phyloP scores from a whole-genome alignment of 2,888 invertebrate genomes.

The Crossocerus cetratus region DNA sequence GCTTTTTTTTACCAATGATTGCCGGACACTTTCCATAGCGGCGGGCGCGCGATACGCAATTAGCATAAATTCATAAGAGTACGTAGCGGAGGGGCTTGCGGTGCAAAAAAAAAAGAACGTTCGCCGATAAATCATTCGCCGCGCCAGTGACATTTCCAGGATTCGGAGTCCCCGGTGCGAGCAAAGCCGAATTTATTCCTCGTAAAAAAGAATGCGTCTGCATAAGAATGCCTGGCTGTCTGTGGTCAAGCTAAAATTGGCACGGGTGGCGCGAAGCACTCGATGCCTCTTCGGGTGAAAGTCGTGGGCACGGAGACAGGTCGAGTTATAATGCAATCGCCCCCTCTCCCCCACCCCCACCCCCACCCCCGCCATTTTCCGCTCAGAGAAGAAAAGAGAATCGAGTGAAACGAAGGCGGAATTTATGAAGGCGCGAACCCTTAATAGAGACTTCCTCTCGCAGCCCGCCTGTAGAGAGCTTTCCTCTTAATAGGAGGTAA shows the following conservation, averaged over 20 bases:
- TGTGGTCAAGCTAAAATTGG: too few species aligned
- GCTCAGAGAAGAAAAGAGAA: background rate
- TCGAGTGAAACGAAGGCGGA: slow-evolving; percentile 12
- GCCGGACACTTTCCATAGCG: slow-evolving; percentile 32
- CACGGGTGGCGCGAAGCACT: background rate
- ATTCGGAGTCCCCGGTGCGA: background rate
- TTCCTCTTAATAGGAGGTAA: slow-evolving; percentile 34
- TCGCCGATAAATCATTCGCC: background rate
- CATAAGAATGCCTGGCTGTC: background rate
- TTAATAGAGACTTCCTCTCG: slow-evolving; percentile 47
- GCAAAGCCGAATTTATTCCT: background rate
- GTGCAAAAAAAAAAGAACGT: background rate
- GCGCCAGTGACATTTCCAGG: slow-evolving; percentile 8
- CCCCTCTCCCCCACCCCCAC: background rate
- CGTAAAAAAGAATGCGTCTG: slow-evolving; percentile 1
- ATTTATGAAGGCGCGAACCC: slow-evolving; percentile 35
- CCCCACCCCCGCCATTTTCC: background rate
- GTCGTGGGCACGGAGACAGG: slow-evolving; percentile 2
- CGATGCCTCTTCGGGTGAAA: background rate
- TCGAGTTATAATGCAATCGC: background rate
- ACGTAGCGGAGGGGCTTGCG: slow-evolving; percentile 5
- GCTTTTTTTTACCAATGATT: slow-evolving; percentile 35
- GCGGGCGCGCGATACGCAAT: slow-evolving; percentile 31
- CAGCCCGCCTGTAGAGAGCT: slow-evolving; percentile 7
- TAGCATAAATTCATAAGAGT: slow-evolving; percentile 46